These are phyloP conservation scores for Sturnus vulgaris DNA, from an alignment of 2,113 vertebrate genomes.

Conservation along the genomic window DNA sequence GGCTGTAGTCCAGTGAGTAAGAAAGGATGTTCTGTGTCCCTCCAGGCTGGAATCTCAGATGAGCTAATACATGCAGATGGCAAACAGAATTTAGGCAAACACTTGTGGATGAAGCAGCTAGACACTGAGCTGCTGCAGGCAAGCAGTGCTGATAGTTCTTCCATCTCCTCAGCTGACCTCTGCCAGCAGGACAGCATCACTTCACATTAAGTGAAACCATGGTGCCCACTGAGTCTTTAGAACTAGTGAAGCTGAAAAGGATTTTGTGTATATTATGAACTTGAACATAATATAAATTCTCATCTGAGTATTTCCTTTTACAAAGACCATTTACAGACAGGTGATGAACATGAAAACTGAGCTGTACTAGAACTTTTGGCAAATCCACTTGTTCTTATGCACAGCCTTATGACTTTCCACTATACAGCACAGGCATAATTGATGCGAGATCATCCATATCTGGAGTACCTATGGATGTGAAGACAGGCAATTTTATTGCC, in stretches of 20 bases:
- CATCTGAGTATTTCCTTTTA: background rate
- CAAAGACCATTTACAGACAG: background rate
- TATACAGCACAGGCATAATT: background rate
- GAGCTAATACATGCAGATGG: background rate
- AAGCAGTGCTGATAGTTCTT: background rate
- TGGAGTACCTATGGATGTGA: background rate
- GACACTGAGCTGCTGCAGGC: background rate
- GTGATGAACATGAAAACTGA: slow-evolving; percentile 12
- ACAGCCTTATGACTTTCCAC: background rate
- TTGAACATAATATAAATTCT: background rate
- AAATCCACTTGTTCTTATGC: background rate
- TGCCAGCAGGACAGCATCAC: background rate
- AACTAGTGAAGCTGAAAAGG: background rate
- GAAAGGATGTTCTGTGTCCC: background rate
- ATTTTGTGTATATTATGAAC: background rate
- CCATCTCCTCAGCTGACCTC: background rate
- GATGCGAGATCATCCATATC: background rate
- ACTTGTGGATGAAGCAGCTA: background rate
- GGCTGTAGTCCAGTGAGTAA: background rate
- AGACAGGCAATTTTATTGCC: background rate
- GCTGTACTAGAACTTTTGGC: background rate
- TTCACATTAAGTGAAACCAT: background rate
- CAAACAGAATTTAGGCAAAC: background rate
- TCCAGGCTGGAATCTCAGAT: background rate
- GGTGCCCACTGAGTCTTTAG: background rate